A percentile compares a stretch with the other conserved stretches of the same genome.
Conservation (phyloP, 2,888 invertebrate species). For the Harpagoxenus sublaevis region DNA sequence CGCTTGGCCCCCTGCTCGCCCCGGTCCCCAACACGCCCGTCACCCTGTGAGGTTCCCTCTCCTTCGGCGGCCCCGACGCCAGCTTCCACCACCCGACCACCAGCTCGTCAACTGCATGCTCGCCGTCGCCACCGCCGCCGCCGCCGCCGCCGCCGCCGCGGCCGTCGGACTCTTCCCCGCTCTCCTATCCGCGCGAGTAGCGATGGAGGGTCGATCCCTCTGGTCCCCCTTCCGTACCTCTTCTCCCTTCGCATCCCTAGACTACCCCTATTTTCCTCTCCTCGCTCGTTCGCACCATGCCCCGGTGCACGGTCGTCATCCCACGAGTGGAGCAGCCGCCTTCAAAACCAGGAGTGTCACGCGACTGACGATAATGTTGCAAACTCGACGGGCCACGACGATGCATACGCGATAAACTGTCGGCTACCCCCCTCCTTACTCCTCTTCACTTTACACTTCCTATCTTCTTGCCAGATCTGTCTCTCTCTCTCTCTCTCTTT, state of each 20-base stretch:
- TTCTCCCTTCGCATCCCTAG: slow-evolving; percentile 19
- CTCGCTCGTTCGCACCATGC: not conserved
- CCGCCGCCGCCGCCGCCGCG: slow-evolving; percentile 60
- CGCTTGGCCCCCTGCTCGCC: slow-evolving; percentile 49
- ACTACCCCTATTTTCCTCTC: slow-evolving; percentile 59
- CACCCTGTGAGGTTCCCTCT: slow-evolving; percentile 67
- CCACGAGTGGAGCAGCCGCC: slow-evolving; percentile 60
- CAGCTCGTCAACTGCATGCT: slow-evolving; percentile 56
- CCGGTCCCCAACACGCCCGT: slow-evolving; percentile 81
- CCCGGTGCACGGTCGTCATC: slow-evolving; percentile 49
- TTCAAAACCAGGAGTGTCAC: slow-evolving; percentile 78
- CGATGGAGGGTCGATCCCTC: slow-evolving; percentile 27
- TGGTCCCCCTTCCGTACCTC: not conserved
- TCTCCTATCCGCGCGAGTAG: slow-evolving; percentile 18
- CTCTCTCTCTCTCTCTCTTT: not conserved
- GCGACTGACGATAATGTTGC: slow-evolving; percentile 79
- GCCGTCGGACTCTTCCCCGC: slow-evolving; percentile 63
- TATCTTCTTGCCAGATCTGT: not conserved
- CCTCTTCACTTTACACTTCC: not conserved
- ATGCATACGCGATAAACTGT: slow-evolving; percentile 78
- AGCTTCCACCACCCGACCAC: slow-evolving; percentile 68
- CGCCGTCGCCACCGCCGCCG: slow-evolving; percentile 37
- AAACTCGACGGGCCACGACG: slow-evolving; percentile 70
- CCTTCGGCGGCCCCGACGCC: slow-evolving; percentile 51
- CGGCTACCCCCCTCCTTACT: slow-evolving; percentile 45